Evolutionary conservation across 2,888 invertebrate species (phyloP).

Genomic region (Metacarcinus magister): DNA sequence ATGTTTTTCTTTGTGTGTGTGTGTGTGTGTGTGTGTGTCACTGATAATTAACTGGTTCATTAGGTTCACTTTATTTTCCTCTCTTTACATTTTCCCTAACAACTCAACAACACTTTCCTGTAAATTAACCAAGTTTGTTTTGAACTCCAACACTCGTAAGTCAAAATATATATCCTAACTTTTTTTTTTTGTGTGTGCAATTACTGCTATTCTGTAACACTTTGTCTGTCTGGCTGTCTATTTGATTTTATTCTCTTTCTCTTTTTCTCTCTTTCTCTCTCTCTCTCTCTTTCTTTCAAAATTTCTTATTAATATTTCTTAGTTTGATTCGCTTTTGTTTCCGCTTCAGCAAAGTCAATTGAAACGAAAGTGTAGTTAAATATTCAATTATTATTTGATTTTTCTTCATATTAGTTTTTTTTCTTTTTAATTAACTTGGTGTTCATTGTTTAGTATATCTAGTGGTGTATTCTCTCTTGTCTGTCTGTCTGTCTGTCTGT

Average conservation of each 20-base stretch:
- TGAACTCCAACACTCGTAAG: neutral
- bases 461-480: neutral
- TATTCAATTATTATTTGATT: neutral
- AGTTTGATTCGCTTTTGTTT: neutral
- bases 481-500: neutral
- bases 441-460: neutral
- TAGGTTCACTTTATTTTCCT: neutral
- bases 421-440: neutral
- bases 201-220: neutral
- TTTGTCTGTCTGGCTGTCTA: neutral
- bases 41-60: neutral
- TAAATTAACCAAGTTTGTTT: neutral
- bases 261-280: neutral
- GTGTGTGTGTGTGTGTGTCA: neutral
- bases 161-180: neutral
- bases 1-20: constrained; percentile 3
- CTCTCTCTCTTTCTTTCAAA: neutral
- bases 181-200: neutral
- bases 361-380: neutral
- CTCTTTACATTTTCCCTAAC: neutral
- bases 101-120: neutral
- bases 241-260: neutral
- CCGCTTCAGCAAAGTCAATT: neutral
- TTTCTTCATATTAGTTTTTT: neutral
- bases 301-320: neutral